Base-by-base conservation (phyloP, 2,797 vertebrate species). In the Leptatherina wallacei region DNA sequence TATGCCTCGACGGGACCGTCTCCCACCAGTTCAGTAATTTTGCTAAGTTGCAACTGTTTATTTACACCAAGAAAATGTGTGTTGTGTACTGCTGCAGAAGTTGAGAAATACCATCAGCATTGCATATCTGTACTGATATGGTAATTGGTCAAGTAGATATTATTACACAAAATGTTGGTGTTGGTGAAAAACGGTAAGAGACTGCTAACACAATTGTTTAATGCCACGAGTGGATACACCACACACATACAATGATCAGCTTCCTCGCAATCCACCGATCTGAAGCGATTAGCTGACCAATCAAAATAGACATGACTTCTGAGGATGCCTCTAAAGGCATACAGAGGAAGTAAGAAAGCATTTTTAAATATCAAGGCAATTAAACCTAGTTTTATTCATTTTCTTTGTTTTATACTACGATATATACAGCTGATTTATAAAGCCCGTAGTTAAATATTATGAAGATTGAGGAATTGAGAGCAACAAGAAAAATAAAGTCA, bases 401-500 rank as follows among this genome's bases (percentile, higher is more conserved):
- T 22, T 24, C 10, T 10, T 51, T 22, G n/a, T 8, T 22, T 51
- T 51, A 10, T 24, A 3, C 7, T 24, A 22, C 7, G 24, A 51
- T 22, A 51, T 11, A 10, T 24, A 22, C 22, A 51, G n/a, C n/a
- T 9, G 36, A 38, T 12, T 38, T 12, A 3, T 38, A 32, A 32
- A 32, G 6, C 32, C 1, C 6, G 12, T 12, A 38, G 36, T 38
- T 12, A 3, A 42, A 42, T 42, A 42, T 3, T 42, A 16, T 16
- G 11, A 27, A 13, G 49, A 52, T 13, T 12, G 30, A 60, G 47
- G 24, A 66, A 38, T 44, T 42, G 58, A 40, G 14, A 5, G 57
- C 12, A 68, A 22, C 54, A 16, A 36, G 18, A n/a, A 51, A 14
- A 13, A 59, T 67, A 61, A 54, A 73, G 36, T 59, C 52, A 36